Evolutionary conservation across 2,888 invertebrate genomes (phyloP), one percentile per base, ranked within the genome.

Genomic region (Drosophila pegasa): DNA sequence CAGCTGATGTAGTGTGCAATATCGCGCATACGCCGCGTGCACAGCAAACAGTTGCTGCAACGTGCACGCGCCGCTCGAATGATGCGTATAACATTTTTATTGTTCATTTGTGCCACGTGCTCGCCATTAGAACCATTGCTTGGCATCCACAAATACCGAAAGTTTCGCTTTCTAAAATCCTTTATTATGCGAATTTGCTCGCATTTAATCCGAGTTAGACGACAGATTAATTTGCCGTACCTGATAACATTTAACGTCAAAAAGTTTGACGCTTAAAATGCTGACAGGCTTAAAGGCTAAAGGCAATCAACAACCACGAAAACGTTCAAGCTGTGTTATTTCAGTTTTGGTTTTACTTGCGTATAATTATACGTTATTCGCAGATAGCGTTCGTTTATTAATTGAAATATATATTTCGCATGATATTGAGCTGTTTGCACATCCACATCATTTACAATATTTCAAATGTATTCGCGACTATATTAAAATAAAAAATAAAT

Each of bases 1-100:
- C 63, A 25, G 41, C 48, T 78, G 68, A 80, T 87, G 76, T 50
- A 72, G 41, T 60, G 47, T 14, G 57, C 43, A 65, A 85, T 70
- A 70, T 89, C 33, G 75, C 75, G 86, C 60, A 89, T 85, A 78
- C 85, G 87, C 75, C 70, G 48, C 65, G 57, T 69, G 72, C 33
- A 58, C 72, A 70, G 68, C 64, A 65, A 83, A 65, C 68, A 85
- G 64, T 62, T 50, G 37, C 25, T 78, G 45, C 80, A 51, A 41
- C 66, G 27, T 73, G 73, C 57, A 45, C 37, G 10, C 20, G 33
- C 33, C 18, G 31, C 18, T n/a, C 4, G 35, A 58, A 50, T 60
- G 40, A 59, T 48, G 29, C 55, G 56, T 55, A 56, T 68, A 61
- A 41, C 48, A 65, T 80, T 78, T 88, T 80, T 77, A 73, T 76